Evolutionary conservation across 2,113 vertebrate species (phyloP).

Genomic region (Scytalopus superciliaris): DNA sequence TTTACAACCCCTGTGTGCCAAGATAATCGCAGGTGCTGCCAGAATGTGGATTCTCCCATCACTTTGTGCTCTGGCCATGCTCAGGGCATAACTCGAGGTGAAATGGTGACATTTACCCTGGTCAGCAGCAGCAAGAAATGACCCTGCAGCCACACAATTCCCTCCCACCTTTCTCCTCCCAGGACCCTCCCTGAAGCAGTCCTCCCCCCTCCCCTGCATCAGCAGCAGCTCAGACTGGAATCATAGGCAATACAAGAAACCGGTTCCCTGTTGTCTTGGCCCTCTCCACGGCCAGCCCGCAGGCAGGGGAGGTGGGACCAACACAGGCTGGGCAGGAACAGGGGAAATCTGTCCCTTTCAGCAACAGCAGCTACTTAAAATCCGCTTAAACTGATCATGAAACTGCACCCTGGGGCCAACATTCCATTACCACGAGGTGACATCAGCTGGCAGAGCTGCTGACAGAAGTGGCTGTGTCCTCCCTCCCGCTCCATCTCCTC

Average conservation of each 20-base stretch:
- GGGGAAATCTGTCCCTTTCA: neutral
- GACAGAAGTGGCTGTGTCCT: neutral
- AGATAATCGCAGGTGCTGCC: neutral
- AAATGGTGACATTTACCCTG: neutral
- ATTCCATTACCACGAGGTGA: neutral
- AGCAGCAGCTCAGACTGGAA: neutral
- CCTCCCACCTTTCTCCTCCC: neutral
- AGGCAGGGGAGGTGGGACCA: neutral
- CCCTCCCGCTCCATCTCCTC: neutral
- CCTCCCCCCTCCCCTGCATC: neutral
- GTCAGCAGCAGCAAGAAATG: neutral
- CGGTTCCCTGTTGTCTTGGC: neutral
- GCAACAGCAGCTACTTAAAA: neutral
- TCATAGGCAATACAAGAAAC: rapidly evolving
- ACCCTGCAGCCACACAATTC: neutral
- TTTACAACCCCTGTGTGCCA: neutral
- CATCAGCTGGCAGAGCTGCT: slow-evolving; percentile 1
- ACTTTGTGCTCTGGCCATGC: neutral
- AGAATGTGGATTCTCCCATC: neutral
- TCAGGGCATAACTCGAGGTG: neutral
- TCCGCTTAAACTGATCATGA: neutral
- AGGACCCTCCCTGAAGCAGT: neutral
- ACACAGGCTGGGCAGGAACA: neutral
- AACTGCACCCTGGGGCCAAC: neutral
- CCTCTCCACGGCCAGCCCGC: neutral